Evolutionary conservation across 1,140 invertebrate species (phyloP), one percentile per base, ranked within the genome.

Genomic region (Idris sp.): DNA sequence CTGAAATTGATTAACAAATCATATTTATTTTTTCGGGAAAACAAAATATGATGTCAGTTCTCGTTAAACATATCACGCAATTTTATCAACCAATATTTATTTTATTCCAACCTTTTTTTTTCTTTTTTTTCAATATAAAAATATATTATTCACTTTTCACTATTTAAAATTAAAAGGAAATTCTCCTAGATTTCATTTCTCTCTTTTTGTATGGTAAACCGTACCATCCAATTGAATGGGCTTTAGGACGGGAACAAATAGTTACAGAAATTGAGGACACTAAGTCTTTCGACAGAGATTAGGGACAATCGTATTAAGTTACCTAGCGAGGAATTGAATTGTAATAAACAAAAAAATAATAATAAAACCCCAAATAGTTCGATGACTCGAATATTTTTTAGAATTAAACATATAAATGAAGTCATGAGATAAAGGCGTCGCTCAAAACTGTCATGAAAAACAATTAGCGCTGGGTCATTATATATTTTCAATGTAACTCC

Each of bases 231-330:
- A 56, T 36, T 48, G 25, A 28, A 49, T 53, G 68, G 62, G 68
- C 64, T 74, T 77, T 65, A 61, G 53, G 46, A 69, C 44, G 69
- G 64, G 59, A 77, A 65, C 56, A 77, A 74, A 35, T 74, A 77
- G 51, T 65, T 62, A 58, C 61, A 31, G 26, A 73, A 77, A 58
- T 11, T 53, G 64, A 49, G 13, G 40, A 65, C 36, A 68, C 41
- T 53, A 56, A 51, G 59, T 76, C 67, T 59, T 16, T 53, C 44
- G 35, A 44, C 58, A 65, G 51, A 75, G 53, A 64, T 69, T 75
- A 75, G 73, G 64, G 73, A 75, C 73, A 75, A 75, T 75, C 72
- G 73, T 69, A 77, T 61, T 73, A 59, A 62, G 40, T 61, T 61
- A 73, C 11, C 40, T 76, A 67, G 56, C 49, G 46, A 56, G 59